Evolutionary conservation across 2,113 vertebrate genomes (phyloP).

Genomic region (Mungos mungo): DNA sequence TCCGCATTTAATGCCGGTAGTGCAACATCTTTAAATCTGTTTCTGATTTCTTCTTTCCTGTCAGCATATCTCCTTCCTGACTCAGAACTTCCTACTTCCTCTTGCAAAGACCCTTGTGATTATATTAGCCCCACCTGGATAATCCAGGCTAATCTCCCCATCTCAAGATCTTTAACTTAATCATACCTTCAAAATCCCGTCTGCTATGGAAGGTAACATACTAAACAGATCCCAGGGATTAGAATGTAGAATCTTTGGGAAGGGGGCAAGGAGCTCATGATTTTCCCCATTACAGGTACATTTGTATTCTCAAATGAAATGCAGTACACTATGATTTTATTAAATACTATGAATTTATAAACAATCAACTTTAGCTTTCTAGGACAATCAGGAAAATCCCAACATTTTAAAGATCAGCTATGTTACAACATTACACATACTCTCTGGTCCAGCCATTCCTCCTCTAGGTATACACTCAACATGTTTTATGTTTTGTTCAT

Average conservation of each 20-base stretch:
- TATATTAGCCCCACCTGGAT: background rate
- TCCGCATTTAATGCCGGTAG: background rate
- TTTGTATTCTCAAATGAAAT: conserved; percentile 1
- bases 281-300: background rate
- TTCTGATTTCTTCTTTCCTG: background rate
- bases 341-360: background rate
- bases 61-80: background rate
- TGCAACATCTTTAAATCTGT: background rate
- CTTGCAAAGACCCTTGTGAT: background rate
- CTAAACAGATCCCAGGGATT: background rate
- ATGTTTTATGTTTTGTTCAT: background rate
- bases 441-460: background rate
- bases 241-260: background rate
- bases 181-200: background rate
- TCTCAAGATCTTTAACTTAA: background rate
- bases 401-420: background rate
- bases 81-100: background rate
- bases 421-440: background rate
- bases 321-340: background rate
- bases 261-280: background rate
- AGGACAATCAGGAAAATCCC: background rate
- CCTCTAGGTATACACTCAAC: background rate
- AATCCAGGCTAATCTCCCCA: background rate
- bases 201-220: background rate
- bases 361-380: background rate